Conservation (phyloP, 2,888 invertebrate genomes). For the Trichogramma dendrolimi region DNA sequence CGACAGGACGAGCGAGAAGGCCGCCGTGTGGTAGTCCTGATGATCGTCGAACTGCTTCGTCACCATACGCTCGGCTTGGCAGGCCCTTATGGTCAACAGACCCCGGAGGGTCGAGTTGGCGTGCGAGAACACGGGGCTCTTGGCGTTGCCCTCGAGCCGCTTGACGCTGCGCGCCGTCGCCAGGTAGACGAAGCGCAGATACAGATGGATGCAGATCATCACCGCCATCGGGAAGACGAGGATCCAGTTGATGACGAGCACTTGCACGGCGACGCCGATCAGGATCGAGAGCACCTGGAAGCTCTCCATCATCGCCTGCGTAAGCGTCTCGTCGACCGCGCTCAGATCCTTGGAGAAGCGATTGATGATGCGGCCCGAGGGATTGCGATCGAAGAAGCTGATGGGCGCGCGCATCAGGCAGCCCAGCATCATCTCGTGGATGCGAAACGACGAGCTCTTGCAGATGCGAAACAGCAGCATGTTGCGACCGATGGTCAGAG, state of each 20-base stretch:
- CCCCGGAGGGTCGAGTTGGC: constrained; percentile 81
- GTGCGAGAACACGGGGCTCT: constrained; percentile 89
- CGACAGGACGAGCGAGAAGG: constrained; percentile 61
- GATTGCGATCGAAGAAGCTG: constrained; percentile 80
- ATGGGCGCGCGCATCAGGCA: constrained; percentile 72
- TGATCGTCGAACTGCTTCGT: constrained; percentile 71
- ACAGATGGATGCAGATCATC: constrained; percentile 62
- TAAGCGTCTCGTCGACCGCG: constrained; percentile 69
- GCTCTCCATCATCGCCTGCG: constrained; percentile 63
- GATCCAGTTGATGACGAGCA: constrained; percentile 69
- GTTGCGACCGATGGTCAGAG: constrained; percentile 63
- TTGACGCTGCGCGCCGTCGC: constrained; percentile 70
- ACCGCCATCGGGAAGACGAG: constrained; percentile 61
- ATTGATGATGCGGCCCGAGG: constrained; percentile 77
- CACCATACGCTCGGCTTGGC: constrained; percentile 68
- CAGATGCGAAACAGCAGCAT: constrained; percentile 69
- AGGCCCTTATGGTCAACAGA: constrained; percentile 80
- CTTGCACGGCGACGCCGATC: constrained; percentile 68
- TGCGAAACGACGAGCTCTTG: constrained; percentile 67
- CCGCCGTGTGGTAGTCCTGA: constrained; percentile 66
- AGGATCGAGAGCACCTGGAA: constrained; percentile 66
- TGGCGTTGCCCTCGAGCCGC: constrained; percentile 57
- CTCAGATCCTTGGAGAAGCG: constrained; percentile 84
- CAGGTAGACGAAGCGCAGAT: constrained; percentile 65
- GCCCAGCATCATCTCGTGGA: constrained; percentile 77